Percentiles rank a stretch among this genome's conserved stretches.
phyloP scores from a whole-genome alignment of 2,113 vertebrate species.

The Hippotragus niger region DNA sequence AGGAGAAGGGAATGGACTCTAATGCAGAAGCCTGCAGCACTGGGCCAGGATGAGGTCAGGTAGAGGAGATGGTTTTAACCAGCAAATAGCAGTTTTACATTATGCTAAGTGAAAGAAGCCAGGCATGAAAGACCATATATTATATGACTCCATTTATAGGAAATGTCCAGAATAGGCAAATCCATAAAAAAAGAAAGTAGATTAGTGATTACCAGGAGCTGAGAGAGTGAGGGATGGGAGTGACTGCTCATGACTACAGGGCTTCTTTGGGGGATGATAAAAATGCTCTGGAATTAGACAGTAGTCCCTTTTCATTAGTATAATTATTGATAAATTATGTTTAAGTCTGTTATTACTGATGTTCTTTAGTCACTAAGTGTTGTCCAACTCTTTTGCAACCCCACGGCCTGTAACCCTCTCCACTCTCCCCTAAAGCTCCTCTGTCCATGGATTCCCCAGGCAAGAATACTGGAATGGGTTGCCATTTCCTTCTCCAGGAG shows the following conservation, averaged over 20 bases:
- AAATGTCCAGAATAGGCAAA: constrained; percentile 13
- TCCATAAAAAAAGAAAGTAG: background rate
- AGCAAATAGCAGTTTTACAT: background rate
- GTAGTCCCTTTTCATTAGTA: background rate
- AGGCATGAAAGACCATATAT: background rate
- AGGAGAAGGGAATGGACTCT: background rate
- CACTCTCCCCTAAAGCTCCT: background rate
- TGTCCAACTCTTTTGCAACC: background rate
- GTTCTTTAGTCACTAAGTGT: background rate
- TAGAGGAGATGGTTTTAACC: background rate
- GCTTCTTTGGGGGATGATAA: background rate
- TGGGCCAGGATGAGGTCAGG: background rate
- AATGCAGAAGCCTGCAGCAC: background rate
- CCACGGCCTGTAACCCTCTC: background rate
- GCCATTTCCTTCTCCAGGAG: background rate
- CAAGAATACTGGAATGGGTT: background rate
- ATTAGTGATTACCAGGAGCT: background rate
- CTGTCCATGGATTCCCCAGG: background rate
- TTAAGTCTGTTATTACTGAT: background rate
- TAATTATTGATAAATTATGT: background rate
- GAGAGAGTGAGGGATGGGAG: background rate
- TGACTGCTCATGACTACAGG: background rate
- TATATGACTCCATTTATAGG: background rate
- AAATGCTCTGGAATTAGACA: background rate
- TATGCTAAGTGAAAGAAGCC: background rate